These are phyloP conservation scores for Odontamblyopus rebecca DNA, from an alignment of 2,797 vertebrate species.

Conservation along the genomic window DNA sequence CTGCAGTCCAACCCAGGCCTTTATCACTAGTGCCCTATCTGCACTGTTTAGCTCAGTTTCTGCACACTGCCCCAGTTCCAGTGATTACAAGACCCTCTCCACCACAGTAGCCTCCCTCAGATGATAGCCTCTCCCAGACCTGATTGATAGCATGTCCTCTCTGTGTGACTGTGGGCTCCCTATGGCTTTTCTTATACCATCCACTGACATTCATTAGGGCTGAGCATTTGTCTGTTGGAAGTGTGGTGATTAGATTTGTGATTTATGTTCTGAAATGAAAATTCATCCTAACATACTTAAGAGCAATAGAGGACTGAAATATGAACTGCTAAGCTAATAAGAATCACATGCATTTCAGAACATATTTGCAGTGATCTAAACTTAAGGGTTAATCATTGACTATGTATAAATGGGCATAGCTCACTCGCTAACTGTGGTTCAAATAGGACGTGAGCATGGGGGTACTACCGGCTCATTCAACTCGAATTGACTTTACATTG, in stretches of 20 bases:
- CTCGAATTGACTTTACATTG: too few relatives aligned
- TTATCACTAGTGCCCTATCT: conserved; percentile 36
- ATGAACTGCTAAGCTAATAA: too few relatives aligned
- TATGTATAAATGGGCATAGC: too few relatives aligned
- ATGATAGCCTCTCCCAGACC: neutral
- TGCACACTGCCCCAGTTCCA: conserved; percentile 11
- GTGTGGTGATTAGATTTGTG: neutral
- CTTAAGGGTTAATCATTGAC: too few relatives aligned
- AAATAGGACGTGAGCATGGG: too few relatives aligned
- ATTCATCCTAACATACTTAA: neutral
- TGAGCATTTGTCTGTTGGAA: neutral
- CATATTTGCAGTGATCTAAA: too few relatives aligned
- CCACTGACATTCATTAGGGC: neutral
- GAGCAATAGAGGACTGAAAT: too few relatives aligned
- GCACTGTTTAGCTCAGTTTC: conserved; percentile 43
- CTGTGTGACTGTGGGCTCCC: neutral
- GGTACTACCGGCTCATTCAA: too few relatives aligned
- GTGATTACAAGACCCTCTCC: conserved; percentile 36
- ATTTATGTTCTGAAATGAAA: neutral
- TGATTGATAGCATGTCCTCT: conserved; percentile 7
- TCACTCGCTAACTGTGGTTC: too few relatives aligned
- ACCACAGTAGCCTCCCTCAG: neutral
- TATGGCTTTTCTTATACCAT: neutral
- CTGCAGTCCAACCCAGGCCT: conserved; percentile 37
- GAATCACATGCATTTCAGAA: too few relatives aligned